A percentile compares a stretch with the other conserved stretches of the same genome.
Conservation (phyloP, 2,888 invertebrate genomes). For the Sarcophaga variegata region DNA sequence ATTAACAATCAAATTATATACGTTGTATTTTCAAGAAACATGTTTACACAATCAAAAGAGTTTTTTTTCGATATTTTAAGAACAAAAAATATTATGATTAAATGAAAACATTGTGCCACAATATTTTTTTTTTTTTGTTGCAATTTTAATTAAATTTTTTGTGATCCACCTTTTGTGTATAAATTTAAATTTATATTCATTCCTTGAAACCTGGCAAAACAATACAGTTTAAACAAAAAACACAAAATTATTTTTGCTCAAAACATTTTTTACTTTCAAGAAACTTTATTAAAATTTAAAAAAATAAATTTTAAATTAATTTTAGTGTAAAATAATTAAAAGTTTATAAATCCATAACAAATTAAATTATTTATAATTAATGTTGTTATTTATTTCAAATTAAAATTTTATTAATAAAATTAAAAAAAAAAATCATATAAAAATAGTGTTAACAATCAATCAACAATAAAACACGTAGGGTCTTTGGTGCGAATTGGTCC, state of each 20-base stretch:
- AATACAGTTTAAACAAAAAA: neutral
- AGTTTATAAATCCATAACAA: slow-evolving; percentile 22
- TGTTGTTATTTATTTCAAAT: slow-evolving; percentile 54
- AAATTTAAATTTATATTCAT: too few relatives aligned
- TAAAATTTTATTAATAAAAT: slow-evolving; percentile 42
- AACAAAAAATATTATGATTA: too few relatives aligned
- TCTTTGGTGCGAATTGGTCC: too few relatives aligned
- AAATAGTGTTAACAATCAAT: too few relatives aligned
- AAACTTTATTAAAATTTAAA: slow-evolving; percentile 14
- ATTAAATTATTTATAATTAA: slow-evolving; percentile 44
- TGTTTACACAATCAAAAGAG: slow-evolving; percentile 13
- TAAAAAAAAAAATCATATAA: neutral
- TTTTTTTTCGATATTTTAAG: neutral
- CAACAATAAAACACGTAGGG: too few relatives aligned
- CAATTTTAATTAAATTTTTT: neutral
- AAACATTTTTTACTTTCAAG: neutral
- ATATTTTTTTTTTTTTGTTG: neutral
- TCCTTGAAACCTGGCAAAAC: neutral
- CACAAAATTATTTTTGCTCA: slow-evolving; percentile 38
- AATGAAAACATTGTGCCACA: slow-evolving; percentile 6
- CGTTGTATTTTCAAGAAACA: slow-evolving; percentile 27
- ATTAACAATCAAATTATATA: slow-evolving; percentile 67
- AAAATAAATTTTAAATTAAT: slow-evolving; percentile 18
- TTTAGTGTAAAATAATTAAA: slow-evolving; percentile 45
- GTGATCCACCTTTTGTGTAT: too few relatives aligned